Base-by-base conservation (phyloP, 2,888 invertebrate species). In the Scelioninae gen. 1 region DNA sequence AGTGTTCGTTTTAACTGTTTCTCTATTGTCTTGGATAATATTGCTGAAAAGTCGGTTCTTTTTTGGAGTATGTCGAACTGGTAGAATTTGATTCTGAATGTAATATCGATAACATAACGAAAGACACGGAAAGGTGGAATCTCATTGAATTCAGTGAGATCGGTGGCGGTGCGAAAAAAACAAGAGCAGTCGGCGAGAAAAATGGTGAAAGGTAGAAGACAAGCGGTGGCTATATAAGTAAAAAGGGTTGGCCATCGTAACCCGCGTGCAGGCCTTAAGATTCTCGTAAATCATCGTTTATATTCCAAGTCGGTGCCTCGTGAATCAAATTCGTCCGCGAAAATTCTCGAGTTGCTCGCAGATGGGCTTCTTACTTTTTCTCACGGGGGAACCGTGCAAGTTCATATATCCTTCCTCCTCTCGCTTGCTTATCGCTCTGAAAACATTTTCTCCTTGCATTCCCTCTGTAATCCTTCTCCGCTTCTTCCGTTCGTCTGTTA, bases 201-300 rank as follows among this genome's bases (percentile, higher is more conserved):
- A 71, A 77, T 72, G 51, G 63, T 60, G 81, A 80, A 76, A 79
- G 71, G 68, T 55, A 43, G 58, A 78, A 72, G 74, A 76, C 68
- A 68, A 71, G 77, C 38, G 56, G 16, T 31, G 71, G 55, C 62
- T 76, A 63, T 71, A 60, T 68, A 40, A 69, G 71, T 68, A 63
- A 82, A 84, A 77, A 76, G 75, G 66, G 79, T 62, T 60, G 66
- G 66, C 83, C 68, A 80, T 82, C 49, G 74, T 66, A 76, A 84
- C 84, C 77, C 49, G 80, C 75, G 84, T 84, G 63, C 75, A 74
- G 75, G 71, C 81, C 71, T 84, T 82, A 80, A 84, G 82, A 83
- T 74, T 82, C 86, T 86, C 87, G 85, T 88, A 87, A 88, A 88
- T 88, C 87, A 87, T 87, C 86, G 85, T 87, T 87, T 87, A 86